Conservation (phyloP, 2,888 invertebrate species). For the Troglohyphantes excavatus region DNA sequence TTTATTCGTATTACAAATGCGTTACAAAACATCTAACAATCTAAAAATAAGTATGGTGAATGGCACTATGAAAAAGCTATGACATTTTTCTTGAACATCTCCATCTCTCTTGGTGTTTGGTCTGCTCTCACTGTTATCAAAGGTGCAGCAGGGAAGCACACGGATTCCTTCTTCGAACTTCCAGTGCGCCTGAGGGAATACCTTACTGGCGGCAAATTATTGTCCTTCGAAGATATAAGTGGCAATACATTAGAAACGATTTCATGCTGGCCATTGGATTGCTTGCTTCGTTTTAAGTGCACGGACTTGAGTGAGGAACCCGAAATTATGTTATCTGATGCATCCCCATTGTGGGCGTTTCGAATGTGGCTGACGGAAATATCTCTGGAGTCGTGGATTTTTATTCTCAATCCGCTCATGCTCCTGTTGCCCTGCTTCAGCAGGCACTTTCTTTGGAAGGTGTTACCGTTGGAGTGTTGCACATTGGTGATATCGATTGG, state of each 20-base stretch:
- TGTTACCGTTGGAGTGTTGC: not conserved
- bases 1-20: constrained; percentile 19
- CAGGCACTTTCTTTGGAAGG: constrained; percentile 62
- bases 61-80: constrained; percentile 50
- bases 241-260: constrained; percentile 42
- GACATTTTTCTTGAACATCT: constrained; percentile 71
- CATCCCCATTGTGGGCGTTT: not conserved
- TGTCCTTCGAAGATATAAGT: constrained; percentile 68
- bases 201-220: constrained; percentile 57
- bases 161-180: constrained; percentile 60
- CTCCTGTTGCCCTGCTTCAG: constrained; percentile 54
- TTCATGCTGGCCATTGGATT: constrained; percentile 38
- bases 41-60: not conserved
- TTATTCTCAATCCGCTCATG: constrained; percentile 39
- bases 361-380: not conserved
- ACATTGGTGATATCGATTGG: constrained; percentile 43
- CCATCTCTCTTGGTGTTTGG: constrained; percentile 57
- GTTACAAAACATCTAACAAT: not conserved
- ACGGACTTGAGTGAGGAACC: constrained; percentile 58
- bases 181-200: constrained; percentile 46
- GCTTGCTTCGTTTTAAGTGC: constrained; percentile 49
- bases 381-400: constrained; percentile 33
- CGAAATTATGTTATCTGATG: constrained; percentile 24
- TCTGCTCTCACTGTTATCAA: constrained; percentile 62
- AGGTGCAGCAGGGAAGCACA: constrained; percentile 48